These are phyloP conservation scores for Stegophylla sp. DNA, from an alignment of 2,888 invertebrate genomes.

Conservation along the genomic window DNA sequence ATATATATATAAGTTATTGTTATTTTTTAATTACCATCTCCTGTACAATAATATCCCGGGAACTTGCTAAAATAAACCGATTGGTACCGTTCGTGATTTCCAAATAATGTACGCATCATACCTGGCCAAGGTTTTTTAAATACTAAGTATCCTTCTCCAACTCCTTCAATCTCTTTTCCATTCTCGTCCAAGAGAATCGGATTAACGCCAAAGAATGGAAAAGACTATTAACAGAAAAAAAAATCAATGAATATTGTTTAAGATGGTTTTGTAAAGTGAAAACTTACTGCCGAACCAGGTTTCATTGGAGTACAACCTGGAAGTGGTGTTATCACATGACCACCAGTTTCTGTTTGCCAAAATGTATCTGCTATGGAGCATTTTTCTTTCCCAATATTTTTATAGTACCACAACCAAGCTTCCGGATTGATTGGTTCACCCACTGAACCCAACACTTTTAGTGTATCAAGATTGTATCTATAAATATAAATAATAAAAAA, in stretches of 20 bases:
- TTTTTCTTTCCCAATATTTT: constrained; percentile 78
- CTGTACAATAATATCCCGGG: constrained; percentile 96
- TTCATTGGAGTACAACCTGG: constrained; percentile 97
- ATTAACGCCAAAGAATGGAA: constrained; percentile 96
- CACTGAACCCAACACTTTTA: constrained; percentile 91
- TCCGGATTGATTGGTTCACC: constrained; percentile 99
- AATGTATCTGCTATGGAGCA: constrained; percentile 97
- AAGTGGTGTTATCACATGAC: constrained; percentile 93
- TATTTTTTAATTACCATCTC: constrained; percentile 83
- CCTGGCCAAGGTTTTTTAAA: constrained; percentile 97
- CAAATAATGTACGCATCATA: constrained; percentile 93
- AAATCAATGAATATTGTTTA: constrained; percentile 4
- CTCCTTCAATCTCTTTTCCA: constrained; percentile 83
- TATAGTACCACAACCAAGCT: constrained; percentile 96
- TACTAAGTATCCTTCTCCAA: constrained; percentile 93
- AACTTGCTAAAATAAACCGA: constrained; percentile 94
- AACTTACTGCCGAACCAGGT: constrained; percentile 92
- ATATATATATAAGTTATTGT: not conserved
- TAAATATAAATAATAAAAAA: not conserved
- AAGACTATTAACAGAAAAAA: constrained; percentile 71
- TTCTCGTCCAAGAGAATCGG: constrained; percentile 87
- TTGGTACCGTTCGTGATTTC: constrained; percentile 88
- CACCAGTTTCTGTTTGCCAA: constrained; percentile 99
- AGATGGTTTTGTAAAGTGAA: not conserved
- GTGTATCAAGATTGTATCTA: constrained; percentile 72